These are phyloP conservation scores for Rallus limicola DNA, from an alignment of 2,113 vertebrate genomes.

Conservation along the genomic window DNA sequence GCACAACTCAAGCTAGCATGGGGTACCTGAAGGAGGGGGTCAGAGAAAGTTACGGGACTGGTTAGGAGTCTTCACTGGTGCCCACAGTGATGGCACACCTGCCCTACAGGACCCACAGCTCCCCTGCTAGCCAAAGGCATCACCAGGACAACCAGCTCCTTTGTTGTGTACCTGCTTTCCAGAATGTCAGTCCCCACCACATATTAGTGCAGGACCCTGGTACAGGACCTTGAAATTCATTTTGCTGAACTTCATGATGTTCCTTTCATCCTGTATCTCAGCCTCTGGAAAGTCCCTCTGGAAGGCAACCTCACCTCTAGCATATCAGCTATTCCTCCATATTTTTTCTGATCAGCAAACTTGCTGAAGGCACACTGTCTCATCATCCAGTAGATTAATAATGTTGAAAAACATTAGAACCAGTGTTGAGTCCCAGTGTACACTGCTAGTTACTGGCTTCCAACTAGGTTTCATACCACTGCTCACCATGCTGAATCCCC, in stretches of 20 bases:
- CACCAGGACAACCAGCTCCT: too few species aligned
- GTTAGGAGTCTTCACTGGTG: too few species aligned
- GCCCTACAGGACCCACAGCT: accelerated
- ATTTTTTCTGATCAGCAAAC: not conserved
- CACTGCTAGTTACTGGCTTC: not conserved
- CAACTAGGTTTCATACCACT: not conserved
- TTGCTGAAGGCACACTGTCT: too few species aligned
- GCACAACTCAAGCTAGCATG: accelerated
- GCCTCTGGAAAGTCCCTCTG: not conserved
- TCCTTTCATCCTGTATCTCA: not conserved
- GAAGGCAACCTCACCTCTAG: not conserved
- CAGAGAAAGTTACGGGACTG: not conserved
- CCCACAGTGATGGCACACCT: not conserved
- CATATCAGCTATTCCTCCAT: not conserved
- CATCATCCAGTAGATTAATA: not conserved
- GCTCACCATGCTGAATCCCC: not conserved
- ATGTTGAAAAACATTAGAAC: not conserved
- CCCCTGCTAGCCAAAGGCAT: accelerated
- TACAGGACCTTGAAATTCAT: not conserved
- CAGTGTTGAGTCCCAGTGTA: not conserved
- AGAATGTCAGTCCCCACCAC: too few species aligned
- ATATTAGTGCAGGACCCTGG: too few species aligned
- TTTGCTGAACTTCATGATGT: not conserved
- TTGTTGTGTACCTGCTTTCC: not conserved
- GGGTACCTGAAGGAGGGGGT: not conserved